Percentiles rank a stretch among this genome's conserved stretches.
Conservation (phyloP, 2,888 invertebrate genomes). For the Dendrolimus pini region DNA sequence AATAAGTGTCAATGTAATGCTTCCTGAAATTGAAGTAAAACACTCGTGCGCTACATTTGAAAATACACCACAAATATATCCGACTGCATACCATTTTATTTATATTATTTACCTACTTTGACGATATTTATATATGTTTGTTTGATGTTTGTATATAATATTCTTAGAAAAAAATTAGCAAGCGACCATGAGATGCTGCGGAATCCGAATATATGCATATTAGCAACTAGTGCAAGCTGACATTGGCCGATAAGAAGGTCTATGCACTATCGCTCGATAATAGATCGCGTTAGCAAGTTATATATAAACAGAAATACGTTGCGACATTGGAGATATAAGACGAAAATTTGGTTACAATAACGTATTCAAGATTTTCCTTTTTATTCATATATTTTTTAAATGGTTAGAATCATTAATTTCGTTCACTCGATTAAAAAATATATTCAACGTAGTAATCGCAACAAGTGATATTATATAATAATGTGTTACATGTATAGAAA, state of each 20-base stretch:
- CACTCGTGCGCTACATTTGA: neutral
- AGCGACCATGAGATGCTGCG: neutral
- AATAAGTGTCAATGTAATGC: neutral
- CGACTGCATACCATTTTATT: neutral
- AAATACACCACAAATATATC: neutral
- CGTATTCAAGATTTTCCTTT: too few species aligned
- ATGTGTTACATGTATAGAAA: too few species aligned
- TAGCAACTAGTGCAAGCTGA: conserved; percentile 11
- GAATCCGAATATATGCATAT: neutral
- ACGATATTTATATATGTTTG: conserved; percentile 4
- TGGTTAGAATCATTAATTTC: too few species aligned
- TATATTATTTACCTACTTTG: neutral
- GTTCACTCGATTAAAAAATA: too few species aligned
- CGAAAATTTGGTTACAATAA: too few species aligned
- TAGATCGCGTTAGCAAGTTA: conserved; percentile 11
- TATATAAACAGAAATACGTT: too few species aligned
- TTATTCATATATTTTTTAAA: too few species aligned
- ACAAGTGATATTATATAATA: too few species aligned
- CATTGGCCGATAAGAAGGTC: conserved; percentile 33
- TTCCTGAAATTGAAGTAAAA: neutral
- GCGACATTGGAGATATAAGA: too few species aligned
- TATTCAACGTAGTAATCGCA: too few species aligned
- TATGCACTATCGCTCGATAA: conserved; percentile 22
- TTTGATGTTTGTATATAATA: conserved; percentile 6
- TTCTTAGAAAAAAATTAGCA: neutral